phyloP scores from a whole-genome alignment of 2,888 invertebrate genomes.

The Lysandra bellargus region DNA sequence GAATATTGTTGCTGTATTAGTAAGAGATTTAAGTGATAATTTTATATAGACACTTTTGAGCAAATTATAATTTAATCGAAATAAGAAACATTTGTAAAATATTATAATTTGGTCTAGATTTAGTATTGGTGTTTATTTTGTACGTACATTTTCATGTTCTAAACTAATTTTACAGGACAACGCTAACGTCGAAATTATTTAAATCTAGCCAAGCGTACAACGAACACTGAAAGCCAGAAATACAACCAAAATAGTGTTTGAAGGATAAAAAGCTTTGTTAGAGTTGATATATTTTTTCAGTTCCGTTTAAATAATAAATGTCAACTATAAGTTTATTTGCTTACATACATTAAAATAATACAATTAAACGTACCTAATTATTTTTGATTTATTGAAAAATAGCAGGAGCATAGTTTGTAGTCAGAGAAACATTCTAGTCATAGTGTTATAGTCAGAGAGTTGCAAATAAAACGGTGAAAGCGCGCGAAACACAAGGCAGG shows the following conservation, averaged over 20 bases:
- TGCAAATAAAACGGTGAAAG: slow-evolving; percentile 39
- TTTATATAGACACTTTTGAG: too few species aligned
- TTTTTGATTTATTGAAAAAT: not conserved
- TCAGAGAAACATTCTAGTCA: not conserved
- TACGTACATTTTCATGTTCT: not conserved
- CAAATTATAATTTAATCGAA: too few species aligned
- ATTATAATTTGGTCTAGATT: not conserved
- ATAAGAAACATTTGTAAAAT: not conserved
- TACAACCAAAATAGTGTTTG: not conserved
- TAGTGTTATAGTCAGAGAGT: slow-evolving; percentile 14
- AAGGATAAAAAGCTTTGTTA: not conserved
- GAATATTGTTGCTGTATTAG: too few species aligned
- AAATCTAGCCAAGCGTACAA: not conserved
- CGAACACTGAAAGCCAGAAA: slow-evolving; percentile 9
- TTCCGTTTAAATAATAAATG: not conserved
- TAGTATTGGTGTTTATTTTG: too few species aligned
- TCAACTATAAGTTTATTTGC: not conserved
- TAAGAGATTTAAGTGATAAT: too few species aligned
- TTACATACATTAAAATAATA: not conserved
- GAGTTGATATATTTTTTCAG: not conserved
- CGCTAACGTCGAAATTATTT: not conserved
- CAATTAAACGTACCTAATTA: not conserved
- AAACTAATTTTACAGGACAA: not conserved
- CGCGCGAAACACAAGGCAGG: slow-evolving; percentile 45
- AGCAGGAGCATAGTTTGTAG: not conserved